Percentiles rank a stretch among this genome's conserved stretches.
These are phyloP conservation scores for Trypoxylon attenuatum DNA, from an alignment of 2,888 invertebrate species.

Conservation along the genomic window DNA sequence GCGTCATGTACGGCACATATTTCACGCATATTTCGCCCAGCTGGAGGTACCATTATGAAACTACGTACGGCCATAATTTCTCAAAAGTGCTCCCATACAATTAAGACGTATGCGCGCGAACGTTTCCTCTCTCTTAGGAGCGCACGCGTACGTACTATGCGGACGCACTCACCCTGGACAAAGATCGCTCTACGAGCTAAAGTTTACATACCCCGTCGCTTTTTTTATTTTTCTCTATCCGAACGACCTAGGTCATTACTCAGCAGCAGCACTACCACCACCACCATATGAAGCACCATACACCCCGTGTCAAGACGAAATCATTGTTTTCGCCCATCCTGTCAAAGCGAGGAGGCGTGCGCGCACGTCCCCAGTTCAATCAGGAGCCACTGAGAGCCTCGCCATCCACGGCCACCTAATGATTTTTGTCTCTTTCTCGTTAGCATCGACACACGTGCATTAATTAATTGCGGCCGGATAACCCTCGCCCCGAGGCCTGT, in stretches of 20 bases:
- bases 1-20: neutral
- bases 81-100: constrained; percentile 17
- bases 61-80: neutral
- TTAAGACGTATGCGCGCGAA: constrained; percentile 16
- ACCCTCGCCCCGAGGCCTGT: constrained; percentile 12
- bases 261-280: too few species aligned
- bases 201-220: constrained; percentile 11
- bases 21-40: constrained; percentile 6
- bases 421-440: constrained; percentile 54
- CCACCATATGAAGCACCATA: constrained; percentile 41
- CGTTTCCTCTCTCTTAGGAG: constrained; percentile 10
- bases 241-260: constrained; percentile 48
- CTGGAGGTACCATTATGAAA: neutral
- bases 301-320: constrained; percentile 41
- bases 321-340: constrained; percentile 49
- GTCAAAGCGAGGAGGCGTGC: constrained; percentile 31
- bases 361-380: constrained; percentile 35
- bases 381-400: constrained; percentile 40
- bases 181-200: constrained; percentile 9
- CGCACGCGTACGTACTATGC: constrained; percentile 3
- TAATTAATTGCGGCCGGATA: constrained; percentile 50
- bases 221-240: constrained; percentile 35
- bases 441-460: constrained; percentile 56
- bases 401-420: constrained; percentile 45
- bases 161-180: constrained; percentile 17